Evolutionary conservation across 1,140 invertebrate genomes (phyloP), one percentile per base, ranked within the genome.

Genomic region (Helicoverpa zea): DNA sequence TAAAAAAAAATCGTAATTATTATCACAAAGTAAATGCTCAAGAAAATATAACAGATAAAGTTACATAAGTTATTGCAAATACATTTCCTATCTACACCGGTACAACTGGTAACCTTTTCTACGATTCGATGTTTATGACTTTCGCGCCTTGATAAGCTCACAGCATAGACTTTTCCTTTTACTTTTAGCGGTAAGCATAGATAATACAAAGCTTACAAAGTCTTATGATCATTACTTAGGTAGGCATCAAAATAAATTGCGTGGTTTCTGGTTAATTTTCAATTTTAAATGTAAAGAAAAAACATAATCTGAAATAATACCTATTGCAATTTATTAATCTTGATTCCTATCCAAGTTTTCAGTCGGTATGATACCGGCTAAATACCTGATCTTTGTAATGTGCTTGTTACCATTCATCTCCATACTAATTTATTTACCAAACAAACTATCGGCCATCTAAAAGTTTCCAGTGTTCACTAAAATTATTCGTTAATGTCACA

Each of bases 61-160:
- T 58, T 18, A 58, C 56, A 58, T 58, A 58, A 56, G 13, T 23
- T 58, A 58, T 18, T 58, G 18, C 18, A 23, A 58, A 18, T 23
- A 23, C 56, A 58, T 58, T 9, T 58, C 9, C 18, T 58, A 58
- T 58, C 56, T 58, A 59, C 58, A 29, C 18, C 13, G 10, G 58
- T 59, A 59, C 58, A 59, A 29, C 18, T 29, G n/a, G 54, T 59
- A 23, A 59, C 58, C 58, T 59, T 59, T 59, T 59, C 58, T 59
- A 59, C 18, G 58, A 59, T 59, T 58, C 56, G 10, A 58, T 58
- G 54, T 56, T 56, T 56, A 58, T 58, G 16, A 58, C 56, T 58
- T 58, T 58, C 18, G 56, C 56, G 56, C 56, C 56, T 14, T 58
- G 56, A 58, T 58, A 58, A 58, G 16, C 16, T 23, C 23, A 10